Base-by-base conservation (phyloP, 92 coral and sea anemone species). In the Actinernus sp. region DNA sequence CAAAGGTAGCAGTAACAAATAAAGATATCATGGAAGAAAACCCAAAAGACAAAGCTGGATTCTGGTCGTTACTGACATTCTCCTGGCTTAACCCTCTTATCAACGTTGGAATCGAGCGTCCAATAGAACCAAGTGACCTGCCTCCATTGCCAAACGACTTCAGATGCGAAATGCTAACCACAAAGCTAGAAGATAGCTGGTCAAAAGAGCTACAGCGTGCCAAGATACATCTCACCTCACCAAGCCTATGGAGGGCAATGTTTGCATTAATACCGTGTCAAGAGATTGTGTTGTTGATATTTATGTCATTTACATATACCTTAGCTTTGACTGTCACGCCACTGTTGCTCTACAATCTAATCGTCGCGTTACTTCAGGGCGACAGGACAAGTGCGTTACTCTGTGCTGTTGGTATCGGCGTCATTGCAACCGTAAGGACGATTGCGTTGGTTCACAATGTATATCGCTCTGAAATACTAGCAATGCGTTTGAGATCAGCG, bases 401-500 rank as follows among this genome's bases (percentile, higher is more conserved):
- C 12, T 69, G 33, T 31, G 77, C 55, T 4, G 22, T 46, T 16
- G 44, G 55, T 16, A 69, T 69, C 34, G 41, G 67, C 34, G 41
- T 30, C 10, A 55, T 61, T 32, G 58, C 77, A 3, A 50, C 25
- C 17, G 28, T 57, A 13, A 48, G 59, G 14, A 49, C 49, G n/a
- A 12, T 69, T 8, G 29, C 66, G 13, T 31, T 34, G 33, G 27
- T 53, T 26, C 77, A 69, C 13, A 44, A 44, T 14, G 53, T 55
- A 19, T 69, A 55, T 9, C 59, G 67, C 16, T 59, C 49, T 20
- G 33, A 51, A 10, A 32, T 47, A 10, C 55, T 56, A 27, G 77
- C 55, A 6, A 69, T 69, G 77, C 46, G 65, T 3, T 65, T 69
- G 9, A 69, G 67, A 31, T 55, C 77, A 3, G 77, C 77, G 14